These are phyloP conservation scores for Diploptera punctata DNA, from an alignment of 2,888 invertebrate species.

Conservation along the genomic window DNA sequence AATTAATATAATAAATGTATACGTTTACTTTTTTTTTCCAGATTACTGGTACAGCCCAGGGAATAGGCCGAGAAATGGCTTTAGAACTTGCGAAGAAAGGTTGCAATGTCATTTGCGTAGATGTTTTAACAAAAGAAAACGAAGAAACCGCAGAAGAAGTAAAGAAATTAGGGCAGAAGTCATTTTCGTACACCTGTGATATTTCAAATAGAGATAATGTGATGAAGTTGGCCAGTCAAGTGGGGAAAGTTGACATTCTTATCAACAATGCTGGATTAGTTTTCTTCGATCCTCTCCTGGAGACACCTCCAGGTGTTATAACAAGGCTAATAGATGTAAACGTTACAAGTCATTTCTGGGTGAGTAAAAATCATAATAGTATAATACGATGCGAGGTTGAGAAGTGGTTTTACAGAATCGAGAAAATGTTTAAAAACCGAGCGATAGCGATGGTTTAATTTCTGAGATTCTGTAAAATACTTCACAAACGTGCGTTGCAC, in stretches of 20 bases:
- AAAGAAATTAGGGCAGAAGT: background rate
- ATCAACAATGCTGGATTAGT: slow-evolving; percentile 37
- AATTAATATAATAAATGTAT: too few species aligned
- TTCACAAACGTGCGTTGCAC: too few species aligned
- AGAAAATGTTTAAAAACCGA: too few species aligned
- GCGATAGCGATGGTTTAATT: too few species aligned
- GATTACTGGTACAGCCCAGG: slow-evolving; percentile 39
- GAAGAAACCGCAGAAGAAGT: slow-evolving; percentile 10
- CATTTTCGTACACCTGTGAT: slow-evolving; percentile 31
- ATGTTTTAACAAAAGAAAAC: background rate
- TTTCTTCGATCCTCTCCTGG: background rate
- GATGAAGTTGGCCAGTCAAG: slow-evolving; percentile 7
- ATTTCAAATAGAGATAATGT: slow-evolving; percentile 29
- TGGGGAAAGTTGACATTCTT: slow-evolving; percentile 32
- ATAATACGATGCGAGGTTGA: too few species aligned
- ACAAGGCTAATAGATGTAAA: slow-evolving; percentile 24
- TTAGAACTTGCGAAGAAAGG: slow-evolving; percentile 27
- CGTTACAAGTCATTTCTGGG: slow-evolving; percentile 35
- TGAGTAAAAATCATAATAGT: slow-evolving; percentile 19
- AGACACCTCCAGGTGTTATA: background rate
- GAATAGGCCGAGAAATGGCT: slow-evolving; percentile 34
- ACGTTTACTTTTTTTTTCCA: too few species aligned
- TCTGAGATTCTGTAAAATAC: too few species aligned
- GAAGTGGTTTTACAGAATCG: too few species aligned
- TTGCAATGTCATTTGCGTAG: slow-evolving; percentile 28